Base-by-base conservation (phyloP, 2,888 invertebrate genomes). In the Seira musarum region DNA sequence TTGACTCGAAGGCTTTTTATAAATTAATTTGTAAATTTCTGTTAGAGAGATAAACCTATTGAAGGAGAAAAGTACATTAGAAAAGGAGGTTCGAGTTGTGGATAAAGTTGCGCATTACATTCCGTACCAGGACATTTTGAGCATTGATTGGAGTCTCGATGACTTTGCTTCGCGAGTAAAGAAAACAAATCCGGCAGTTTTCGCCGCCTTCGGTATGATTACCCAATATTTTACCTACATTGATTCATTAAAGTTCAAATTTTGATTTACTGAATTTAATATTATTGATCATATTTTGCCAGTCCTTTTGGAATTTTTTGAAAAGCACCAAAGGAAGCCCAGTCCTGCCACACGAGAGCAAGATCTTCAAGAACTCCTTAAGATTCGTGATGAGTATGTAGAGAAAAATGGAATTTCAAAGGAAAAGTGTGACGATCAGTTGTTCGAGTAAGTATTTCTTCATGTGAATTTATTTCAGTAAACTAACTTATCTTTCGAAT, bases 281-380 rank as follows among this genome's bases (percentile, higher is more conserved):
- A 13, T 65, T n/a, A n/a, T n/a, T n/a, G n/a, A n/a, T n/a, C n/a
- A n/a, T n/a, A 49, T 72, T 65, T 25, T 91, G 88, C 83, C 88
- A 91, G 93, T 94, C 77, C 89, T 97, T 40, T 90, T 94, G 78
- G 91, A 93, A 86, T 97, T 96, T 88, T 92, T 94, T 81, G 93
- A 93, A 87, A 91, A 92, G 76, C 90, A 93, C 82, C 40, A 91
- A 92, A 2, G 91, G 94, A 53, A 94, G 88, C 96, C 96, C 10
- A 90, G 91, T 49, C 92, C 93, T 15, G 90, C 90, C n/a, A 91
- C 91, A 30, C 91, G 93, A 74, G 91, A 92, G 70, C 90, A 91
- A 25, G 95, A 96, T 87, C 90, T 92, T 0, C 89, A 90, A 79
- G 88, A 91, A 70, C 88, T 96, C 35, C 88, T 91, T 68, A 89